Evolutionary conservation across 2,113 vertebrate species (phyloP).

Genomic region (Xenopus borealis): DNA sequence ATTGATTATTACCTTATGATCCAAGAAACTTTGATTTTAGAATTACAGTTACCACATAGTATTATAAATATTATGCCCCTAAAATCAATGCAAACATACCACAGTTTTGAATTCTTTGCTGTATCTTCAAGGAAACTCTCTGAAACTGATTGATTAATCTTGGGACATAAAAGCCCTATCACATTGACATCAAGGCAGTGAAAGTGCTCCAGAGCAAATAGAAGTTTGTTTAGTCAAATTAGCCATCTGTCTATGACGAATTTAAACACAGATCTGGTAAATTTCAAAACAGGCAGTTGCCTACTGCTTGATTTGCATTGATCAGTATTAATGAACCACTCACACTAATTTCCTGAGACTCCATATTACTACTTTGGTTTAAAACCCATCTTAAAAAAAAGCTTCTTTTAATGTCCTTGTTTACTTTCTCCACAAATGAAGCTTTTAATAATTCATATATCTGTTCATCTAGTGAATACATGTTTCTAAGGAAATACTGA

Average conservation of each 20-base stretch:
- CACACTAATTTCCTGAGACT: conserved; percentile 14
- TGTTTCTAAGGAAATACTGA: too few relatives aligned
- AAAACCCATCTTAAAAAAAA: not conserved
- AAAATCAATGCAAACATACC: not conserved
- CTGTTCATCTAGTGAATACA: too few relatives aligned
- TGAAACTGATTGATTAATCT: conserved; percentile 23
- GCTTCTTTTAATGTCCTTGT: not conserved
- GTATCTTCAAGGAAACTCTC: not conserved
- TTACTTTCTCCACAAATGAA: not conserved
- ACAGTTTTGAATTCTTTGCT: not conserved
- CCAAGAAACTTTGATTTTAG: too few relatives aligned
- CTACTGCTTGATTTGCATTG: conserved; percentile 36
- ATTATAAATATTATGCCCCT: not conserved
- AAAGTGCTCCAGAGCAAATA: conserved; percentile 56
- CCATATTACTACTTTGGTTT: conserved; percentile 15
- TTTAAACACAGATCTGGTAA: conserved; percentile 31
- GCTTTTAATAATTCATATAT: not conserved
- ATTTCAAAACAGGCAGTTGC: conserved; percentile 43
- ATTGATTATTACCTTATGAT: too few relatives aligned
- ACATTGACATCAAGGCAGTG: conserved; percentile 47
- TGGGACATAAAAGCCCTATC: conserved; percentile 20
- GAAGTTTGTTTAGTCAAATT: conserved; percentile 58
- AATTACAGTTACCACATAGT: not conserved
- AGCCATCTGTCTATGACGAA: conserved; percentile 52
- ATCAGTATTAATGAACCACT: conserved; percentile 9